phyloP scores from a whole-genome alignment of 2,797 vertebrate genomes.

The Poeciliopsis presidionis region DNA sequence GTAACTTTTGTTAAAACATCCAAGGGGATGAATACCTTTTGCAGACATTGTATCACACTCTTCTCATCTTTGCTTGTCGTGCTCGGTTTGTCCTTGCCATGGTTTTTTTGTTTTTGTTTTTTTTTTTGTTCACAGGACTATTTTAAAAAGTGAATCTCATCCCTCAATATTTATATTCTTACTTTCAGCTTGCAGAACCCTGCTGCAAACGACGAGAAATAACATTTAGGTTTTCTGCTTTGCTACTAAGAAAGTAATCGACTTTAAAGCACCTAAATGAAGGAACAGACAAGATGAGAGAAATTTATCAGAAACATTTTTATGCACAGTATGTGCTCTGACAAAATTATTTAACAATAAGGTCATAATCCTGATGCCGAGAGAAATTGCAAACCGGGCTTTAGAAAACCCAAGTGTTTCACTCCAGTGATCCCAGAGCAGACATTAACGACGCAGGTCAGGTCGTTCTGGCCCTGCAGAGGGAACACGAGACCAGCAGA shows the following conservation, averaged over 20 bases:
- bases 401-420: neutral
- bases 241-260: neutral
- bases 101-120: neutral
- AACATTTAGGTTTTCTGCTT: neutral
- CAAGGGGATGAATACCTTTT: neutral
- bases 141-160: neutral
- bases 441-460: neutral
- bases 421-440: constrained; percentile 6
- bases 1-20: neutral
- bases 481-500: neutral
- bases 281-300: neutral
- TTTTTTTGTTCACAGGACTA: neutral
- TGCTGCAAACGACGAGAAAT: neutral
- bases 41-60: neutral
- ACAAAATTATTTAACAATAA: neutral
- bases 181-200: neutral
- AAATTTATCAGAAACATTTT: neutral
- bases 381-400: neutral
- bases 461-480: neutral
- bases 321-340: neutral
- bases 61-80: neutral
- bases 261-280: neutral
- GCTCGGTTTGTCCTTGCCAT: neutral
- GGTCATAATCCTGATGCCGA: neutral
- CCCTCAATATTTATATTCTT: neutral